phyloP scores from a whole-genome alignment of 2,888 invertebrate genomes.

The Trichacis sp. region DNA sequence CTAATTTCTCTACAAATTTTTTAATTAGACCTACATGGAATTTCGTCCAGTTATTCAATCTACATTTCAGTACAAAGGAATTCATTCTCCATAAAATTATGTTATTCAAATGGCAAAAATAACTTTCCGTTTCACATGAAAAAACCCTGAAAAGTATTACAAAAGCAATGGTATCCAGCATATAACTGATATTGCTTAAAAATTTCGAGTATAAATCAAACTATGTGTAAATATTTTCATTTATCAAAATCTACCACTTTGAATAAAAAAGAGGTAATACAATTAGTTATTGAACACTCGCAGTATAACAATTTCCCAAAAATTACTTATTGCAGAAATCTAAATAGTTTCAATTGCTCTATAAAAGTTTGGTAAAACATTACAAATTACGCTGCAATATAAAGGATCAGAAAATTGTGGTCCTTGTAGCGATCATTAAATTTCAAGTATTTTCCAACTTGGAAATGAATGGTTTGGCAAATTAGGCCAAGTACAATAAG shows the following conservation, averaged over 20 bases:
- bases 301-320: too few species aligned
- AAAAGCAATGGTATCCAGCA: conserved; percentile 26
- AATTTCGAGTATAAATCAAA: too few species aligned
- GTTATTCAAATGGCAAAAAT: too few species aligned
- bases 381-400: too few species aligned
- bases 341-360: neutral
- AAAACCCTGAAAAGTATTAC: neutral
- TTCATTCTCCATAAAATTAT: too few species aligned
- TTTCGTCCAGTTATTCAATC: neutral
- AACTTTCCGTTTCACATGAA: too few species aligned
- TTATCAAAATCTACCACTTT: too few species aligned
- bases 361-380: neutral
- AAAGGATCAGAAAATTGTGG: too few species aligned
- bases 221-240: too few species aligned
- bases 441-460: neutral
- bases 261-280: neutral
- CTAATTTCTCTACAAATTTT: conserved; percentile 14
- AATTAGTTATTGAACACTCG: neutral
- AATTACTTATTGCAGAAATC: neutral
- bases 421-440: too few species aligned
- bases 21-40: neutral
- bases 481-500: neutral
- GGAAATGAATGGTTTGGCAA: neutral
- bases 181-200: neutral
- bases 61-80: too few species aligned